A percentile compares a stretch with the other conserved stretches of the same genome.
These are phyloP conservation scores for Drosophila colorata DNA, from an alignment of 2,888 invertebrate genomes.

Conservation along the genomic window DNA sequence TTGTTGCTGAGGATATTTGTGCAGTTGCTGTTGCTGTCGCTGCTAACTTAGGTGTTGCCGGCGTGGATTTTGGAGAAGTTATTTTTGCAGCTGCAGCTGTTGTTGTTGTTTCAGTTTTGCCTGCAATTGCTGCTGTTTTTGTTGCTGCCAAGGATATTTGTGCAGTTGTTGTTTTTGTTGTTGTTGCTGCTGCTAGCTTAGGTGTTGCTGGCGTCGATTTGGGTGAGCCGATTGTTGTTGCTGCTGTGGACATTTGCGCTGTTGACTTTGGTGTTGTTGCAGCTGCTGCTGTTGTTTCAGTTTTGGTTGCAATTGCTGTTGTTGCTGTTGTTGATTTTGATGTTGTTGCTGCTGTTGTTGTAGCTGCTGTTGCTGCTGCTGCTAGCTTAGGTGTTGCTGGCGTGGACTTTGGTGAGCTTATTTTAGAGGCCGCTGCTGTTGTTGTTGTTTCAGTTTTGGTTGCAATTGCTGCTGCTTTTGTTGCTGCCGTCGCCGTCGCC, in stretches of 20 bases:
- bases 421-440: slow-evolving; percentile 13
- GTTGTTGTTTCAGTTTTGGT: slow-evolving; percentile 1
- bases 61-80: slow-evolving; percentile 6
- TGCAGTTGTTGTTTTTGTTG: not conserved
- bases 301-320: slow-evolving; percentile 1
- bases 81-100: slow-evolving; percentile 13
- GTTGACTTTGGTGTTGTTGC: slow-evolving; percentile 43
- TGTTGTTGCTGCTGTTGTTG: too few relatives aligned
- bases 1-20: not conserved
- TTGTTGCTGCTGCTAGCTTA: slow-evolving; percentile 19
- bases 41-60: slow-evolving; percentile 16
- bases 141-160: not conserved
- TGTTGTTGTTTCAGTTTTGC: not conserved
- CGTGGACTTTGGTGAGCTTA: slow-evolving; percentile 6
- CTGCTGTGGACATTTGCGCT: slow-evolving; percentile 35
- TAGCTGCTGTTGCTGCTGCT: not conserved
- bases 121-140: not conserved
- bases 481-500: slow-evolving; percentile 13
- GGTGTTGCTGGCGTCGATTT: slow-evolving; percentile 53
- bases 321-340: slow-evolving; percentile 27
- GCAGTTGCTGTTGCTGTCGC: not conserved
- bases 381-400: slow-evolving; percentile 15
- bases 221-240: slow-evolving; percentile 32
- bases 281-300: slow-evolving; percentile 1
- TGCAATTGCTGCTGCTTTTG: slow-evolving; percentile 3